Conservation (phyloP, 1,140 invertebrate species). For the Aradophagus sp. region DNA sequence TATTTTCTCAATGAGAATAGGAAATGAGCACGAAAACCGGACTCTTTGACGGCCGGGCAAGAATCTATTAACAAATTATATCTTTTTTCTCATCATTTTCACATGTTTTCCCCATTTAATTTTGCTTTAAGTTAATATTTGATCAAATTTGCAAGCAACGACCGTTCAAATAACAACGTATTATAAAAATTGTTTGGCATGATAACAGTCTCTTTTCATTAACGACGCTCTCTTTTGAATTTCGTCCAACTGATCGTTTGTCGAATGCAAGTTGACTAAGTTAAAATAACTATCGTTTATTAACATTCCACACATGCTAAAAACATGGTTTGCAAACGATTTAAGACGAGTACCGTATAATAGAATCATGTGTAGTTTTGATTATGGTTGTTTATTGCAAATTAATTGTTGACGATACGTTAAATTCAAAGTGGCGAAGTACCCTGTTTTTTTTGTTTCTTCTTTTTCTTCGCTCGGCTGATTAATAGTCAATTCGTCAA, state of each 20-base stretch:
- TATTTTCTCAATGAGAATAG: slow-evolving; percentile 11
- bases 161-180: slow-evolving; percentile 24
- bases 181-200: slow-evolving; percentile 55
- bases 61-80: slow-evolving; percentile 60
- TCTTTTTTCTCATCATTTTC: background rate
- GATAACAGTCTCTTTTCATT: slow-evolving; percentile 55
- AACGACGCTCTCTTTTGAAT: slow-evolving; percentile 29
- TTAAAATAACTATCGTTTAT: slow-evolving; percentile 39
- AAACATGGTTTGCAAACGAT: slow-evolving; percentile 23
- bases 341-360: too few species aligned
- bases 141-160: slow-evolving; percentile 24
- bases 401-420: slow-evolving; percentile 5
- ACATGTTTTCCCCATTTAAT: too few species aligned
- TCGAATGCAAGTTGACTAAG: slow-evolving; percentile 31
- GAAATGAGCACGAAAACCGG: slow-evolving; percentile 58
- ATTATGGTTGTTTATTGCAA: too few species aligned
- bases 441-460: slow-evolving; percentile 48
- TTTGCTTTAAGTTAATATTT: background rate
- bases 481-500: too few species aligned
- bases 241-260: slow-evolving; percentile 9
- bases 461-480: too few species aligned
- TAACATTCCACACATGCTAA: slow-evolving; percentile 24
- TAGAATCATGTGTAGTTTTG: too few species aligned
- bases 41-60: slow-evolving; percentile 60
- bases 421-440: slow-evolving; percentile 38